These are phyloP conservation scores for Lepidothrix coronata DNA, from an alignment of 2,113 vertebrate species.

Conservation along the genomic window DNA sequence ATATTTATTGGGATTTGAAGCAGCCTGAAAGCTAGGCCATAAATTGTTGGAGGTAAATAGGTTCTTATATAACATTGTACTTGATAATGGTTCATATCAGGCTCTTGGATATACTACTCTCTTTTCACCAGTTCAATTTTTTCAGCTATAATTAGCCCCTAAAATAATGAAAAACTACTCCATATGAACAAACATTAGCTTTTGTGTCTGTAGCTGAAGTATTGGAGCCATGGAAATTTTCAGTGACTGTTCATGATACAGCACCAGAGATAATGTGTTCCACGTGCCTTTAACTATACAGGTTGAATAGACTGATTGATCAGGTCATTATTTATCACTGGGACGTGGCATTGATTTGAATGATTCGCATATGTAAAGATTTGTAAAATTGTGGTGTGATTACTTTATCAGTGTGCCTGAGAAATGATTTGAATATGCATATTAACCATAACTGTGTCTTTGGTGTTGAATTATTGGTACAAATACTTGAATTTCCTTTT, in stretches of 20 bases:
- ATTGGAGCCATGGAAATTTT: not conserved
- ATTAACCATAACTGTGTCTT: not conserved
- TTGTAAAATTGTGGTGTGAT: not conserved
- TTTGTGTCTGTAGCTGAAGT: not conserved
- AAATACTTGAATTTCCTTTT: not conserved
- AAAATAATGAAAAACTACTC: not conserved
- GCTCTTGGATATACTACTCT: not conserved
- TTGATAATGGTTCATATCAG: not conserved
- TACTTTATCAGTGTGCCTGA: not conserved
- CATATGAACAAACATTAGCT: not conserved
- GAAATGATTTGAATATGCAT: not conserved
- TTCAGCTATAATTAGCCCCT: not conserved
- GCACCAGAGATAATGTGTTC: not conserved
- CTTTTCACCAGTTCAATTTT: not conserved
- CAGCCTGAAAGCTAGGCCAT: not conserved
- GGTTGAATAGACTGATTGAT: not conserved
- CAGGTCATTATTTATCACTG: not conserved
- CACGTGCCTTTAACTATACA: not conserved
- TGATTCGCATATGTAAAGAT: not conserved
- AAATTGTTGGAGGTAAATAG: not conserved
- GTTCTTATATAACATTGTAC: not conserved
- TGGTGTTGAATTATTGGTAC: not conserved
- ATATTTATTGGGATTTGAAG: not conserved
- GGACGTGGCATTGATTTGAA: not conserved
- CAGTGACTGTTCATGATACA: not conserved